Conservation (phyloP, 2,888 invertebrate genomes). For the Xylocampa areola region DNA sequence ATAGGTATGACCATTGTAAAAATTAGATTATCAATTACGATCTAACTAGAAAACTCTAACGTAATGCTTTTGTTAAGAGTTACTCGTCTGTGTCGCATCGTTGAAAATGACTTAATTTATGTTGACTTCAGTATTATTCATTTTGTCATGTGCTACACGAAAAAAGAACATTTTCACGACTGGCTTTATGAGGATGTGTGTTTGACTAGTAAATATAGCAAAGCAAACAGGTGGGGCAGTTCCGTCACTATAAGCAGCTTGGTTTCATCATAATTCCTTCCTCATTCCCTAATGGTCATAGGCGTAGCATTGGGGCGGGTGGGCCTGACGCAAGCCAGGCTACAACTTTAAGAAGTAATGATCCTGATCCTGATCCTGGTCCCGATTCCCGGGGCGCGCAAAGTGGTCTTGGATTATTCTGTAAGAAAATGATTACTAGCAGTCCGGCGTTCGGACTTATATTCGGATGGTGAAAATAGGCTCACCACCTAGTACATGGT, state of each 20-base stretch:
- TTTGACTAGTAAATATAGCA: constrained; percentile 59
- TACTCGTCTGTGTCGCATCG: constrained; percentile 12
- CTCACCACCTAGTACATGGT: too few relatives aligned
- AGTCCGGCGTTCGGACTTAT: too few relatives aligned
- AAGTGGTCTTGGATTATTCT: too few relatives aligned
- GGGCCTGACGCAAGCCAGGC: too few relatives aligned
- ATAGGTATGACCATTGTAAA: constrained; percentile 39
- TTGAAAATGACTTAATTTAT: constrained; percentile 61
- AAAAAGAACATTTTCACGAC: constrained; percentile 64
- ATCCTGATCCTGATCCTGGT: too few relatives aligned
- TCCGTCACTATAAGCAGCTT: constrained; percentile 34
- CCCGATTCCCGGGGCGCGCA: too few relatives aligned
- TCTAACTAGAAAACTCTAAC: constrained; percentile 32
- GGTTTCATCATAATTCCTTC: constrained; percentile 13
- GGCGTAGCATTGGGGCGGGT: too few relatives aligned
- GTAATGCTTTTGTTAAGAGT: constrained; percentile 28
- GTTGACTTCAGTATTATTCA: constrained; percentile 46
- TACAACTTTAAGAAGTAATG: too few relatives aligned
- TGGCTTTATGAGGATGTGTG: constrained; percentile 57
- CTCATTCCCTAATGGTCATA: too few relatives aligned
- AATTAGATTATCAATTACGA: constrained; percentile 61
- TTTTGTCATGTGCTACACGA: constrained; percentile 64
- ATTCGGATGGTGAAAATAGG: too few relatives aligned
- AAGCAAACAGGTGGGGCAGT: constrained; percentile 62
- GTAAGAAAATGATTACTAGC: too few relatives aligned